Evolutionary conservation across 2,113 vertebrate genomes (phyloP), one percentile per base, ranked within the genome.

Genomic region (Caranx melampygus): DNA sequence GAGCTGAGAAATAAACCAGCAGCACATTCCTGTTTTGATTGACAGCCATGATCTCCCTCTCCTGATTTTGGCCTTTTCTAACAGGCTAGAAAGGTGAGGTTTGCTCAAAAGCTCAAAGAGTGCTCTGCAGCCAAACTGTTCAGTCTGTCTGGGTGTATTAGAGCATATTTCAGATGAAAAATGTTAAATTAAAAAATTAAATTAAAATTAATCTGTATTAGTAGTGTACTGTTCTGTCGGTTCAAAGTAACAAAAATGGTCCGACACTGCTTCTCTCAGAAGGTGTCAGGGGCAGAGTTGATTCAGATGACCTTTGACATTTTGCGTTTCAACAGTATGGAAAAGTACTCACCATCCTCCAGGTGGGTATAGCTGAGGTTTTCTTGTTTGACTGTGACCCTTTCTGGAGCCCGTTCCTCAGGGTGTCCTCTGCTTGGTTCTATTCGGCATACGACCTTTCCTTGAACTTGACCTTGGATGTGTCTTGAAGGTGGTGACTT

Each of bases 321-420:
- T 35, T 8, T 12, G 5, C 18, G 18, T n/a, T 34, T 40, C 3
- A 16, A 61, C 3, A 62, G 11, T 26, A 21, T 26, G 26, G 26
- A 26, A 26, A 26, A 26, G 18, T 35, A 90, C 93, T 94, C 81
- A 99, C 98, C 98, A 1, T 99, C 98, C 42, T 99, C 97, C 92
- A 99, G 91, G 81, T 97, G 98, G 8, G 95, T 95, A 81, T 97
- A 96, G 92, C 96, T 96, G 88, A 98, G 92, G 84, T 96, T 97
- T 78, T 99, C 97, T 90, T 97, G 96, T 78, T 99, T 99, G 71
- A 98, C 90, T 1, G 95, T 95, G 79, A 97, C 95, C 80, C 94
- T 96, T 1, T 95, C 77, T 4, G 95, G 91, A 54, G 65, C 63
- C 42, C n/a, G 72, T 35, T 86, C 52, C 5, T 83, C 76, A 13